These are phyloP conservation scores for Eurois occulta DNA, from an alignment of 2,888 invertebrate species.

Conservation along the genomic window DNA sequence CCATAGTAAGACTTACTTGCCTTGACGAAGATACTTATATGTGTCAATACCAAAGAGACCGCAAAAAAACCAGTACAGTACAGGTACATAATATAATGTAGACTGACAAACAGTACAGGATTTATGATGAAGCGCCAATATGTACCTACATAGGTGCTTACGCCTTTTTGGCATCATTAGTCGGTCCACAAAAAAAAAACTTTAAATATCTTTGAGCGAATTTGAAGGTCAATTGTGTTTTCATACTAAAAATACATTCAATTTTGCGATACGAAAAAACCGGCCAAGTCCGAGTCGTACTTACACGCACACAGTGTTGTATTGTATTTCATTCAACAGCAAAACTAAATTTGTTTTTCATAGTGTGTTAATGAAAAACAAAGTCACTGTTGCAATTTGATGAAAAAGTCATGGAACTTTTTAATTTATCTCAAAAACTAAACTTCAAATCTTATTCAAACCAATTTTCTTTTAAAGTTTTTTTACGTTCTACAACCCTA, in stretches of 20 bases:
- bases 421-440: no score
- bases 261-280: no score
- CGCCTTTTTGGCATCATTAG: slow-evolving; percentile 24
- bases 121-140: slow-evolving; percentile 2
- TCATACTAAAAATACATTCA: background rate
- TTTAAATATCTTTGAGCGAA: background rate
- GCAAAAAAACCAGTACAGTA: background rate
- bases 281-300: no score
- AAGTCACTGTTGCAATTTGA: no score
- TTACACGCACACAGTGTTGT: no score
- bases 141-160: background rate
- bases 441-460: no score
- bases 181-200: background rate
- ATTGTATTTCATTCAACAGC: no score
- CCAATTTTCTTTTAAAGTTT: no score
- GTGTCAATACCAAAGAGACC: slow-evolving; percentile 11
- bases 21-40: background rate
- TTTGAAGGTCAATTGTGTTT: slow-evolving; percentile 24
- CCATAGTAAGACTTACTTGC: background rate
- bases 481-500: no score
- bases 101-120: slow-evolving; percentile 3
- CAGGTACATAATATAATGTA: background rate
- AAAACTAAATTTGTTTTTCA: no score
- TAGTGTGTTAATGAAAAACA: no score
- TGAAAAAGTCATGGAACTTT: no score